Evolutionary conservation across 2,113 vertebrate genomes (phyloP), one percentile per base, ranked within the genome.

Genomic region (Cochlearius cochlearius): DNA sequence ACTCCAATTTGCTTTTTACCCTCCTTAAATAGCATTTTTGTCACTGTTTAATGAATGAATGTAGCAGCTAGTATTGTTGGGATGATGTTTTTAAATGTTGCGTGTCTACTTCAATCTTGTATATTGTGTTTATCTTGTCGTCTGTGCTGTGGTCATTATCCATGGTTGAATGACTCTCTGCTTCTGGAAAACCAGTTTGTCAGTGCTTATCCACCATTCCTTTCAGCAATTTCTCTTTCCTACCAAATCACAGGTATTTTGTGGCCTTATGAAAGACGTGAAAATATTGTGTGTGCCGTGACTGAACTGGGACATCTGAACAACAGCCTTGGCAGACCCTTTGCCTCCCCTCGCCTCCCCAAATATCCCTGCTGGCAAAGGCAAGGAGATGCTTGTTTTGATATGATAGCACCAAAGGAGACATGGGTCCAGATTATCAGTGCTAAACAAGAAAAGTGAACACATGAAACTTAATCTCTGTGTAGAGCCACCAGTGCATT

Each of bases 31-130:
- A 86, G 20, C 59, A 69, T 63, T 96, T 97, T 92, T 94, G 78
- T 94, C 73, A 94, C 84, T 94, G 53, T 88, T 97, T 89, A 97
- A 92, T 80, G 95, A 97, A 96, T 87, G 82, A 76, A 97, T 72
- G 75, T 87, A 86, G 72, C 82, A 94, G 39, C 73, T 52, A 76
- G 23, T 79, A 71, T 96, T 91, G 90, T 74, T 71, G 75, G 69
- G 78, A 93, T 80, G 75, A 82, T 58, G 50, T 90, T 96, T 96
- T 95, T 95, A 94, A 96, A 97, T 77, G 64, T 68, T 94, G 43
- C 7, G 8, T 85, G 78, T 96, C 90, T 96, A 82, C 60, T 94
- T 97, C 87, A 63, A 75, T 97, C 89, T 94, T 94, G 86, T 91
- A 90, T 88, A 69, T 77, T 56, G 75, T 86, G 74, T 89, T 97